Evolutionary conservation across 1,140 invertebrate species (phyloP), one percentile per base, ranked within the genome.

Genomic region (Ceratosolen solmsi): DNA sequence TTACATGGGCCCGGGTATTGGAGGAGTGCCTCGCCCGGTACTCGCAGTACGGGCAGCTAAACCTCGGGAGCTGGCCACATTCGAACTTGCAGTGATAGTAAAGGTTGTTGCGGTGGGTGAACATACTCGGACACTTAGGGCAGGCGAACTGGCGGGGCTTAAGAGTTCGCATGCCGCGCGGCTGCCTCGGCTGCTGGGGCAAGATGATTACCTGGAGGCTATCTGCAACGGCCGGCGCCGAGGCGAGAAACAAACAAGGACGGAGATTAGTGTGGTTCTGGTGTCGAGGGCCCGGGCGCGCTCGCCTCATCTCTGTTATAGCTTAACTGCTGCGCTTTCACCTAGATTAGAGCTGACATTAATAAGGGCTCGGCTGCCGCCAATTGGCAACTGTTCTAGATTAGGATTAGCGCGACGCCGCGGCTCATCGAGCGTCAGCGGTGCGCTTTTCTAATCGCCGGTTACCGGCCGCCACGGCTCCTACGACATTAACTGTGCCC

Each of bases 41-140:
- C 4, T 86, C 86, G 82, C 93, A 94, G 76, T 92, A 87, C 22
- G 93, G 92, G 82, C 93, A 94, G 36, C 88, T 87, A 83, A 93
- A 94, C 83, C 92, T 87, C 15, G 92, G 91, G 70, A 89, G 88
- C 49, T 92, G 90, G n/a, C 92, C 92, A 82, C 93, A 93, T 83
- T 94, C 93, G 84, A 91, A 93, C 71, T 93, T 93, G 30, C 93
- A 85, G 41, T 90, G 93, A 41, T 90, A 90, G 33, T 89, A 88
- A 46, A 92, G 86, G 86, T 92, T 92, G 76, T 90, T 89, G 80
- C 91, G 91, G 74, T 92, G 91, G 71, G 91, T 91, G 84, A 92
- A 93, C 78, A 90, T 89, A 84, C 90, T 90, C 46, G 87, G 88
- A 82, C 93, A 93, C 63, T 90, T 89, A 11, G 88, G 88, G 82